Conservation (phyloP, 1,140 invertebrate species). For the Atopsyche davidsoni region DNA sequence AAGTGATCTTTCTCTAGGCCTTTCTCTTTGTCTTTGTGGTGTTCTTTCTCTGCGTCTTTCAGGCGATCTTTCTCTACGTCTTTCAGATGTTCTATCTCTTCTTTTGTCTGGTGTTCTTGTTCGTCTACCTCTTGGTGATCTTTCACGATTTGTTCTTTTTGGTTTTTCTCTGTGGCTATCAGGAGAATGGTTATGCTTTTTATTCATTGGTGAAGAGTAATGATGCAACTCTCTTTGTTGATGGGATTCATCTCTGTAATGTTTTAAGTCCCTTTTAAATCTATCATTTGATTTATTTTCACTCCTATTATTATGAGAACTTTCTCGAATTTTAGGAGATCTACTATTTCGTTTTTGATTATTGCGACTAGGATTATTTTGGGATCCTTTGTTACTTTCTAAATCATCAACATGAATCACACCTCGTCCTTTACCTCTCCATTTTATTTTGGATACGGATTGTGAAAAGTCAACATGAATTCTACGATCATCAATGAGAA, state of each 20-base stretch:
- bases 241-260: slow-evolving; percentile 4
- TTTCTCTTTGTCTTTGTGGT: slow-evolving; percentile 3
- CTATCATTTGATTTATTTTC: neutral
- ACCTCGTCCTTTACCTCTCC: slow-evolving; percentile 77
- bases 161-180: slow-evolving; percentile 5
- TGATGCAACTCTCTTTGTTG: neutral
- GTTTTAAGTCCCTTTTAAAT: slow-evolving; percentile 3
- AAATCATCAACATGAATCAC: slow-evolving; percentile 45
- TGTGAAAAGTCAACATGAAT: slow-evolving; percentile 99
- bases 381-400: slow-evolving; percentile 7
- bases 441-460: slow-evolving; percentile 89
- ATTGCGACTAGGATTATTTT: slow-evolving; percentile 9
- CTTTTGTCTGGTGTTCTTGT: neutral
- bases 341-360: slow-evolving; percentile 10
- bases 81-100: slow-evolving; percentile 3
- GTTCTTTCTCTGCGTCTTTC: slow-evolving; percentile 7
- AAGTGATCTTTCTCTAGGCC: slow-evolving; percentile 3
- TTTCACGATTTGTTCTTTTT: neutral
- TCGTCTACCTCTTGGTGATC: slow-evolving; percentile 6
- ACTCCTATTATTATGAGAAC: slow-evolving; percentile 5
- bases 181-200: neutral
- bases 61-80: slow-evolving; percentile 3
- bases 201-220: slow-evolving; percentile 1
- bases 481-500: slow-evolving; percentile 94
- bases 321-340: slow-evolving; percentile 4